Base-by-base conservation (phyloP, 2,888 invertebrate species). In the Aquatica leii region DNA sequence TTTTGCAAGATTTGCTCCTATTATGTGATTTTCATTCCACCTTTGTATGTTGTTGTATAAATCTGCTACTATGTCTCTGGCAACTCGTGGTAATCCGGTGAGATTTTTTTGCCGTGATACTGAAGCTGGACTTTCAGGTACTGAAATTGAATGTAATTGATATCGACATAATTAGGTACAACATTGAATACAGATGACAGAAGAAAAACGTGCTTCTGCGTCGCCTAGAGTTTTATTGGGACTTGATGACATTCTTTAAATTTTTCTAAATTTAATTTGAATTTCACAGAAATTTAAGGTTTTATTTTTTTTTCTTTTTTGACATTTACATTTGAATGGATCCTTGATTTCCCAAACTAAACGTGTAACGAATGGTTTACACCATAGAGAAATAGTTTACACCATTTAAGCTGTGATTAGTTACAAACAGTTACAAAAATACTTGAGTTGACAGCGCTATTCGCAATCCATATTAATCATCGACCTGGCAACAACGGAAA, bases 41-140 rank as follows among this genome's bases (percentile, higher is more conserved):
- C 78, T 77, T 71, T 86, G 85, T 64, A 86, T 82, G 65, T 75
- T 79, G 69, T 83, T 81, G 72, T 83, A 83, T 54, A 86, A 74
- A 73, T 87, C 86, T 20, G 87, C 87, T 11, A 81, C 82, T 54
- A 83, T 80, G 77, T 88, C 88, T 68, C 85, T 81, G 20, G 86
- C 79, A 56, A 85, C 82, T 61, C 88, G 78, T 11, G 84, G 82
- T 61, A 81, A 77, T 8, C 88, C 88, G 2, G 87, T 87, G 66
- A 88, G 76, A 74, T 87, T 87, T 70, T 77, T 84, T 58, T 81
- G 79, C 1, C 77, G 73, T 41, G 77, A 76, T 58, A 62, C 68
- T 55, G 73, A 69, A 15, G 76, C 78, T 2, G 82, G 82, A 71
- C 82, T 83, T 59, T 77, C 76, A 31, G 73, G 74, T 56, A 83